Conservation (phyloP, 1,140 invertebrate species). For the Pseudachorutes palmiensis region DNA sequence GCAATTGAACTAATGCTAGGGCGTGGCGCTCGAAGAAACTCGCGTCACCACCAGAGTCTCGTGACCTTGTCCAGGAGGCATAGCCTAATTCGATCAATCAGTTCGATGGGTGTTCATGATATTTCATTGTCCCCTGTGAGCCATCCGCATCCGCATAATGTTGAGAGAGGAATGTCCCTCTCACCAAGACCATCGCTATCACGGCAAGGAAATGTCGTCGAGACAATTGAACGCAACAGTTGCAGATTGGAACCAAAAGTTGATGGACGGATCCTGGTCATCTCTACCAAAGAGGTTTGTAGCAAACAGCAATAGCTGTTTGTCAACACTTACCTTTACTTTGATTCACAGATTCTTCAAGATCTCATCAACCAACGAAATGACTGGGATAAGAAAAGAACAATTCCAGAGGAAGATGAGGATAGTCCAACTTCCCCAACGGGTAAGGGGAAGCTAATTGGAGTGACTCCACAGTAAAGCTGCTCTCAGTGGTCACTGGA, state of each 20-base stretch:
- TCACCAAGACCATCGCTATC: constrained; percentile 47
- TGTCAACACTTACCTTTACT: neutral
- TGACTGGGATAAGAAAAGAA: constrained; percentile 30
- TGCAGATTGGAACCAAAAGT: constrained; percentile 64
- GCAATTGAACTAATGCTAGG: constrained; percentile 67
- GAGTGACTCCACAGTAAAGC: neutral
- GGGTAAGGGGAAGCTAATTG: constrained; percentile 17
- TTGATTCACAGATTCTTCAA: constrained; percentile 19
- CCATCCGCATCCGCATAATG: constrained; percentile 32
- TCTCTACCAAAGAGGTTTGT: constrained; percentile 32
- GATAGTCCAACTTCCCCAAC: constrained; percentile 26
- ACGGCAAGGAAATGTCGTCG: constrained; percentile 49
- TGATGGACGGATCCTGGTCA: constrained; percentile 64
- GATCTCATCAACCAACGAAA: constrained; percentile 35
- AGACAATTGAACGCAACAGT: constrained; percentile 65
- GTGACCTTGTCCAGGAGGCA: constrained; percentile 66
- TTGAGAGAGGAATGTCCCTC: constrained; percentile 39
- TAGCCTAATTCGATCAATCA: constrained; percentile 53
- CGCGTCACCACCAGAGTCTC: constrained; percentile 71
- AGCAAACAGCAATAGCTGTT: neutral
- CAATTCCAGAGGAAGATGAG: constrained; percentile 36
- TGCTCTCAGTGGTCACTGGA: neutral
- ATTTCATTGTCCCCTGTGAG: constrained; percentile 33
- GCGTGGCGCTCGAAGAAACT: constrained; percentile 51
- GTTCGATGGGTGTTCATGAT: constrained; percentile 54